These are phyloP conservation scores for Anguilla marmorata DNA, from an alignment of 2,797 vertebrate genomes.

Conservation along the genomic window DNA sequence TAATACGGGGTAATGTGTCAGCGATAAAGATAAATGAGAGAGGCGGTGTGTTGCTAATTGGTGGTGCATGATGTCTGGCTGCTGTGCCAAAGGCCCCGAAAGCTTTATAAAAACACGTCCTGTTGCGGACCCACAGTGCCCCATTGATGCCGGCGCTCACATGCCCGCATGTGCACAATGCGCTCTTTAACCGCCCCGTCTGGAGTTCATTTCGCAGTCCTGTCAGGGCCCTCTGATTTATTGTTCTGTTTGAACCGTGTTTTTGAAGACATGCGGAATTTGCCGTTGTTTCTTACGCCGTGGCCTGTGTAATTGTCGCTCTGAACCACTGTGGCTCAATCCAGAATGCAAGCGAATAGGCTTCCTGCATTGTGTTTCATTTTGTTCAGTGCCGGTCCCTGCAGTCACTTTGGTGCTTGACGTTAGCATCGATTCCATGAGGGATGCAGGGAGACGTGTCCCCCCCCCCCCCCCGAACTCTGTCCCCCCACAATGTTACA, in stretches of 20 bases:
- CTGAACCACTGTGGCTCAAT: not conserved
- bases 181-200: not conserved
- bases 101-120: constrained; percentile 45
- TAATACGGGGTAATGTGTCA: constrained; percentile 81
- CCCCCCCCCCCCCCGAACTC: not conserved
- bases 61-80: constrained; percentile 83
- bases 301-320: not conserved
- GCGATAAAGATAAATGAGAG: constrained; percentile 85
- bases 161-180: constrained; percentile 14
- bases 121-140: not conserved
- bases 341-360: not conserved
- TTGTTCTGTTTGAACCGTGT: not conserved
- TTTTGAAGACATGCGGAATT: not conserved
- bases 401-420: not conserved
- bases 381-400: not conserved
- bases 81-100: constrained; percentile 57
- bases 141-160: constrained; percentile 6
- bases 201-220: not conserved
- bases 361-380: not conserved
- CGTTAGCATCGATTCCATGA: not conserved
- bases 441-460: too few species aligned
- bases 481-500: not conserved
- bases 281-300: not conserved
- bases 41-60: constrained; percentile 79
- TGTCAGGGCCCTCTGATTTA: not conserved